Percentiles rank a stretch among this genome's conserved stretches.
phyloP scores from a whole-genome alignment of 2,113 vertebrate species.

The Eulemur macaco region DNA sequence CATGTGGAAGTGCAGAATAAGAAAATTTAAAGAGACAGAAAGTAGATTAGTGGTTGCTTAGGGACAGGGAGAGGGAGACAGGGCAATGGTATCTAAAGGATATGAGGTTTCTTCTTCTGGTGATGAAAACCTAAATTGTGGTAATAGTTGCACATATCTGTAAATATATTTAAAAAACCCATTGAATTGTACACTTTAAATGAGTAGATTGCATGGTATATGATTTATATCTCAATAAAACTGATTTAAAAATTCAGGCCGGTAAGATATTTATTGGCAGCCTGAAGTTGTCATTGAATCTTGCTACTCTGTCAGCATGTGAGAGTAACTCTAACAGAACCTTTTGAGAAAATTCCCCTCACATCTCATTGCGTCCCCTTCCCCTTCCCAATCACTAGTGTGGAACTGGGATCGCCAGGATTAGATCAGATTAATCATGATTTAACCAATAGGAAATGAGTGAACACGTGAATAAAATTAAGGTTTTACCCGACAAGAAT shows the following conservation, averaged over 20 bases:
- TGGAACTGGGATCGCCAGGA: background rate
- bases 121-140: background rate
- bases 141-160: background rate
- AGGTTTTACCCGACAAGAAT: background rate
- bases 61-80: background rate
- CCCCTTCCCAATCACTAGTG: background rate
- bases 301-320: background rate
- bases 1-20: background rate
- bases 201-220: background rate
- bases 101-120: background rate
- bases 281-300: background rate
- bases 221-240: background rate
- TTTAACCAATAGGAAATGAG: background rate
- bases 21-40: background rate
- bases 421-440: background rate
- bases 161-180: background rate
- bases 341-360: background rate
- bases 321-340: background rate
- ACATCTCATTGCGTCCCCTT: background rate
- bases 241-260: background rate
- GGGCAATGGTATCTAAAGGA: background rate
- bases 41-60: background rate
- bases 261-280: background rate
- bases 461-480: constrained; percentile 6
- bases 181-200: background rate